Percentiles rank a stretch among this genome's conserved stretches.
Evolutionary conservation across 2,888 invertebrate genomes (phyloP).

Genomic region (Sarcophaga caerulescens): DNA sequence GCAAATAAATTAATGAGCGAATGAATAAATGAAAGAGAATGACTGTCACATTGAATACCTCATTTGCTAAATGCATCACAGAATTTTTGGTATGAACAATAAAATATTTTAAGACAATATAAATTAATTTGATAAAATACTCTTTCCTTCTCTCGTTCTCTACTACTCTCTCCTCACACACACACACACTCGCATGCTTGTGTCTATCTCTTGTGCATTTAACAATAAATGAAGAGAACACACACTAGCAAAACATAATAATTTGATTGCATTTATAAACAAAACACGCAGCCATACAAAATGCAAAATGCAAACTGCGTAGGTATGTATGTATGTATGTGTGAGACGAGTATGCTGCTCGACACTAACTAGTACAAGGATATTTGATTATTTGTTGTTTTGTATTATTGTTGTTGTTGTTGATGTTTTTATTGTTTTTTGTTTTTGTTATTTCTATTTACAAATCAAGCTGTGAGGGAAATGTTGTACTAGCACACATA

Average conservation of each 20-base stretch:
- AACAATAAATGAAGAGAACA: neutral
- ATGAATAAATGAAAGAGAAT: neutral
- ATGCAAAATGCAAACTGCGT: constrained; percentile 10
- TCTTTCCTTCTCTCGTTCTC: neutral
- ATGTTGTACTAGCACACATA: constrained; percentile 7
- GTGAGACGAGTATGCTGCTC: neutral
- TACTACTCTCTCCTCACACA: neutral
- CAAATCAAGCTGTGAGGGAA: constrained; percentile 35
- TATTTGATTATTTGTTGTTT: constrained; percentile 15
- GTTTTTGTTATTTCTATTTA: neutral
- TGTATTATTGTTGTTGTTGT: neutral
- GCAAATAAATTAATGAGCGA: neutral
- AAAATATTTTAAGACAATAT: constrained; percentile 49
- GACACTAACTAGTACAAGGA: constrained; percentile 39
- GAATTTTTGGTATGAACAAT: constrained; percentile 19
- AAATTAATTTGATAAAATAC: constrained; percentile 63
- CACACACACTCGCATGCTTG: neutral
- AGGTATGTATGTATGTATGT: neutral
- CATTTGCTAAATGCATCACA: constrained; percentile 31
- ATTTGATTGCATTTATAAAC: constrained; percentile 61
- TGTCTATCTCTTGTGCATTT: neutral
- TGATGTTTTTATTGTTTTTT: neutral
- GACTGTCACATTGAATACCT: constrained; percentile 40
- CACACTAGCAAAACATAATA: neutral
- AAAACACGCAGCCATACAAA: constrained; percentile 41